phyloP scores from a whole-genome alignment of 2,797 vertebrate genomes.

The Champsocephalus esox region DNA sequence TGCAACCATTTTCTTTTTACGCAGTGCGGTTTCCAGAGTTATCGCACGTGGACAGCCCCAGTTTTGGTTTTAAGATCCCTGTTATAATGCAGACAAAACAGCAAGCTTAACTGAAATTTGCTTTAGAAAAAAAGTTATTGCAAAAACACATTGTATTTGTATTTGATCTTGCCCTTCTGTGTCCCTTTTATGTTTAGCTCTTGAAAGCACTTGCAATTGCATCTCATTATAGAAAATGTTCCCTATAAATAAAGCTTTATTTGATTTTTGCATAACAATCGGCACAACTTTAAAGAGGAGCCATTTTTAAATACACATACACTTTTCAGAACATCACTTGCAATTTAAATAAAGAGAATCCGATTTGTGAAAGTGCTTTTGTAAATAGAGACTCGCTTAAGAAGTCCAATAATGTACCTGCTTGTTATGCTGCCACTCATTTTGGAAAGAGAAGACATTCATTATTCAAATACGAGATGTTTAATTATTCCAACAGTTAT shows the following conservation, averaged over 20 bases:
- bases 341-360: conserved; percentile 21
- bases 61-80: neutral
- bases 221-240: conserved; percentile 3
- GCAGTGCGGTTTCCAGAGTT: no score
- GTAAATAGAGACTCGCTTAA: neutral
- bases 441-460: conserved; percentile 3
- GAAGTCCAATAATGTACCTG: conserved; percentile 9
- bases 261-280: conserved; percentile 31
- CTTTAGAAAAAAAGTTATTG: neutral
- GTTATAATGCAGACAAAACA: neutral
- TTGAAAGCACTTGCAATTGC: conserved; percentile 14
- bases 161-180: neutral
- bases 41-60: no score
- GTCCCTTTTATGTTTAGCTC: neutral
- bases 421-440: conserved; percentile 27
- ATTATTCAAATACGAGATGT: neutral
- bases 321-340: conserved; percentile 10
- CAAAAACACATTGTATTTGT: no score
- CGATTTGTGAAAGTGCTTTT: conserved; percentile 12
- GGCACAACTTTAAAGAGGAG: conserved; percentile 21
- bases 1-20: no score
- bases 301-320: conserved; percentile 6
- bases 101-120: neutral
- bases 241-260: conserved; percentile 17
- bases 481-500: conserved; percentile 21